These are phyloP conservation scores for Chrysochloris asiatica DNA, from an alignment of 2,113 vertebrate species.

Conservation along the genomic window DNA sequence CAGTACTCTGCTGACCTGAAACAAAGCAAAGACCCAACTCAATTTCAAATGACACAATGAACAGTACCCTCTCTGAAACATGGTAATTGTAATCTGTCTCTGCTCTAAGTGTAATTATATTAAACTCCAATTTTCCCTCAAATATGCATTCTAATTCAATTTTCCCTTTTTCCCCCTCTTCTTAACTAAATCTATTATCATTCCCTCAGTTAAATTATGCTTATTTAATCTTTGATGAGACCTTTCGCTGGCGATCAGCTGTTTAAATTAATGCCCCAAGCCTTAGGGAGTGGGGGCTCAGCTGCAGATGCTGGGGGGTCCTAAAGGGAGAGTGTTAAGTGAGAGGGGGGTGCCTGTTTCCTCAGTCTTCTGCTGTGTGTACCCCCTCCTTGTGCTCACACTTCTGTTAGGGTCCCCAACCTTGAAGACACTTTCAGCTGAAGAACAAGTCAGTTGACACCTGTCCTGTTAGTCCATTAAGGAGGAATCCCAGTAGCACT, in stretches of 20 bases:
- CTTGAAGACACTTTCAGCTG: not conserved
- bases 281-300: not conserved
- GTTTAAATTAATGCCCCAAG: slow-evolving; percentile 64
- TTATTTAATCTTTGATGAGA: slow-evolving; percentile 81
- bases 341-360: no score
- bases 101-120: slow-evolving; percentile 80
- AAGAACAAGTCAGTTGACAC: not conserved
- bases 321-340: rapidly evolving
- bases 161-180: slow-evolving; percentile 72
- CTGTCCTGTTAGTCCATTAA: rapidly evolving
- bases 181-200: slow-evolving; percentile 81
- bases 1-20: slow-evolving; percentile 17
- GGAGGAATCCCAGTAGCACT: rapidly evolving
- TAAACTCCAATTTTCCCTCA: slow-evolving; percentile 80
- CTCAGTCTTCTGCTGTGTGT: no score
- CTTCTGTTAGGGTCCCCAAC: rapidly evolving
- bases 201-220: slow-evolving; percentile 78
- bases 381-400: no score
- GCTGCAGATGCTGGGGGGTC: rapidly evolving
- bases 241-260: slow-evolving; percentile 71
- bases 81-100: slow-evolving; percentile 71
- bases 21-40: not conserved
- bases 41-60: slow-evolving; percentile 73
- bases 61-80: slow-evolving; percentile 63
- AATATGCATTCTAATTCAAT: slow-evolving; percentile 83